Evolutionary conservation across 53 echinoderm and acorn worm species (phyloP), one percentile per base, ranked within the genome.

Genomic region (Mesocentrotus franciscanus): DNA sequence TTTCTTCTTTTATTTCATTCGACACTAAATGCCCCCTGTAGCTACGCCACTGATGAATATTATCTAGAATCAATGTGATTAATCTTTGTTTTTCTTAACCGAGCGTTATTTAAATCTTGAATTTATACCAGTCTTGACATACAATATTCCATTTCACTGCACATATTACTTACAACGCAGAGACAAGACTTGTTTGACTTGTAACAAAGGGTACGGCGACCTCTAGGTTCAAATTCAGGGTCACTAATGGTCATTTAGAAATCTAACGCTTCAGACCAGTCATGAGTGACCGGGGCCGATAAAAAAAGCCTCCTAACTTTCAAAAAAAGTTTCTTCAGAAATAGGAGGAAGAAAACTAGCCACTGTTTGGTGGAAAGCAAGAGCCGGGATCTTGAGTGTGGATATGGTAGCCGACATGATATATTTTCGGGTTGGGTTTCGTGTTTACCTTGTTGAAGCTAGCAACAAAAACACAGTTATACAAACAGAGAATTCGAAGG

Each of bases 391-490:
- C 85, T 24, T 16, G 27, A 15, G 33, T 60, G 32, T 90, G 26
- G 16, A 18, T 90, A 58, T 94, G 84, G 94, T 83, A 94, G 83
- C 84, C 22, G 83, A 83, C 94, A 84, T 62, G 84, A 84, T 75
- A 56, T 56, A 68, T 66, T 61, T 39, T 36, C 9, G 49, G 83
- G 62, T 83, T 84, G 29, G 24, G 24, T 94, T 56, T 59, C 61
- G 22, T 94, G 94, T 94, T 94, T 94, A 84, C 94, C 81, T 94
- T 94, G 94, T 94, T 94, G 94, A 62, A 84, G 94, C 61, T 94
- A 83, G 94, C 81, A 94, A 94, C 94, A 94, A 94, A 74, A 94
- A 81, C 94, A 94, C 81, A 81, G 83, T 94, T 94, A 94, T 61
- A 94, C 94, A 94, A 94, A 94, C 84, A 94, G 32, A 10, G 85